Conservation (phyloP, 2,888 invertebrate genomes). For the Tenthredo distinguenda region DNA sequence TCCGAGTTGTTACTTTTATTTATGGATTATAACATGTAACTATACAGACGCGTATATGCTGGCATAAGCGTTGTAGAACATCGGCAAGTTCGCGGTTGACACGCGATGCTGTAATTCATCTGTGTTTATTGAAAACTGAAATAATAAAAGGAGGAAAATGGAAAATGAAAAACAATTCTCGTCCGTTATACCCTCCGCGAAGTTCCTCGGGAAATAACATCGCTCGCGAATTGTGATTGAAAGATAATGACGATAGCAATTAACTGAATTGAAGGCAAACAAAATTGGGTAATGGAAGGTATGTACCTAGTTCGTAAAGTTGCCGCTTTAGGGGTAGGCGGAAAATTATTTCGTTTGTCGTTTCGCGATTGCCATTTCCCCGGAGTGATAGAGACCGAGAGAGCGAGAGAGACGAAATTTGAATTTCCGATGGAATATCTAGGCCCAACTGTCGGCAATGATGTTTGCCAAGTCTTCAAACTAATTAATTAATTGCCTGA, state of each 20-base stretch:
- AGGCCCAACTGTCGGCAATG: constrained; percentile 45
- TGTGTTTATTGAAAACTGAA: neutral
- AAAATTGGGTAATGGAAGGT: constrained; percentile 31
- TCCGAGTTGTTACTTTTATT: constrained; percentile 33
- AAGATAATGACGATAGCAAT: constrained; percentile 23
- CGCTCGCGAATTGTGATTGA: neutral
- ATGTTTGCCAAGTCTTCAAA: constrained; percentile 43
- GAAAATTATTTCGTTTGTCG: constrained; percentile 29
- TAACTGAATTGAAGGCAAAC: constrained; percentile 27
- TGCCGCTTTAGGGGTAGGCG: neutral
- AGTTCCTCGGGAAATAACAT: neutral
- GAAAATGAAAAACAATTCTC: neutral
- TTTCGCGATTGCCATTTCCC: neutral
- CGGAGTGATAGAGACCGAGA: neutral
- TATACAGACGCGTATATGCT: too few species aligned
- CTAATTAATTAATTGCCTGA: constrained; percentile 43
- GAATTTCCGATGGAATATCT: constrained; percentile 59
- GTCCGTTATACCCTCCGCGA: neutral
- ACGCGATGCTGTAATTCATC: neutral
- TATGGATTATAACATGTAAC: constrained; percentile 7
- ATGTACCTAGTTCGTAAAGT: neutral
- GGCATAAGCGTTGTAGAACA: neutral
- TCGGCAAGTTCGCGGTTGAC: neutral
- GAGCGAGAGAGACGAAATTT: constrained; percentile 49
- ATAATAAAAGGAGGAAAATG: neutral